Conservation (phyloP, 2,113 vertebrate genomes). For the Strigops habroptila region DNA sequence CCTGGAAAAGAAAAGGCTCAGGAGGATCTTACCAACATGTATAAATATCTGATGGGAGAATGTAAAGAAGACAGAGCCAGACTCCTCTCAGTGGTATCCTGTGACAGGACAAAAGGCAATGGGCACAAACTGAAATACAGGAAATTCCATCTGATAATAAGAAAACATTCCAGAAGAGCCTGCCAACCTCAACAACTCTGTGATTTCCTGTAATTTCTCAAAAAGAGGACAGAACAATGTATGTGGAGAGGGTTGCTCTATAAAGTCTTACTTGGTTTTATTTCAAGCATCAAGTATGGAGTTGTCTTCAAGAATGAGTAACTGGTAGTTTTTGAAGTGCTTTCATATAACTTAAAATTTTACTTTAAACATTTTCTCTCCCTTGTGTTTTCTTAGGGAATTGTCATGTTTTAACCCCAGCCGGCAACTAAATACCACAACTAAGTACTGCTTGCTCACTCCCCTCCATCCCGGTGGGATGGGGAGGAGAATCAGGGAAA, state of each 20-base stretch:
- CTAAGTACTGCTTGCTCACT: no score
- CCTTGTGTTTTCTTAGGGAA: not conserved
- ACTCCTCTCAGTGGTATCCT: not conserved
- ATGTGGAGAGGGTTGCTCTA: not conserved
- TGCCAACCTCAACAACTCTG: not conserved
- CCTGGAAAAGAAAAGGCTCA: not conserved
- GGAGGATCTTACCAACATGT: not conserved
- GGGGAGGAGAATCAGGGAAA: no score
- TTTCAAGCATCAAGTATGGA: not conserved
- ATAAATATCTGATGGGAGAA: not conserved
- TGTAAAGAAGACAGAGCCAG: not conserved
- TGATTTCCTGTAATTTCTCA: not conserved
- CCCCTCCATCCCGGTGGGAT: no score
- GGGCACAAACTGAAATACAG: not conserved
- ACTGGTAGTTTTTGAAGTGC: not conserved
- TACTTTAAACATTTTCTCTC: not conserved
- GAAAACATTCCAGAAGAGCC: not conserved
- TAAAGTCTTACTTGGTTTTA: not conserved
- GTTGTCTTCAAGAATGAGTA: not conserved
- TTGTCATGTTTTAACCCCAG: no score
- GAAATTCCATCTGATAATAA: not conserved
- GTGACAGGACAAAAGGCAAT: not conserved
- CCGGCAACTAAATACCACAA: no score
- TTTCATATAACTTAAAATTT: not conserved
- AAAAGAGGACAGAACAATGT: not conserved